Conservation (phyloP, 1,140 invertebrate species). For the Drosophila parabipectinata region DNA sequence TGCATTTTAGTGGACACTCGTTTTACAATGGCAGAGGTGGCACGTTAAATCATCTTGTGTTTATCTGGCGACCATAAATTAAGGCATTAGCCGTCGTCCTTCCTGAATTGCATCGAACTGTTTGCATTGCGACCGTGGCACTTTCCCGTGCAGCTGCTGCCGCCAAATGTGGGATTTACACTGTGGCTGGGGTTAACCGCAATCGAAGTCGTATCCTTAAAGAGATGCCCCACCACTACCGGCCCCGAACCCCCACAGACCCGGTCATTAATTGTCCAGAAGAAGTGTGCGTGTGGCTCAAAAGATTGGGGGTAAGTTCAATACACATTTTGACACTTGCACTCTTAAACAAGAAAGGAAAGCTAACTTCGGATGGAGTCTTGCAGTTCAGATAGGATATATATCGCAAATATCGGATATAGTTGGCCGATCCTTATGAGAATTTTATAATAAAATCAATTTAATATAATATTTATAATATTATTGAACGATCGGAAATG, state of each 20-base stretch:
- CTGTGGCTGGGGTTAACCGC: constrained; percentile 60
- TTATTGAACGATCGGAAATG: too few relatives aligned
- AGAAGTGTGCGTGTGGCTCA: constrained; percentile 23
- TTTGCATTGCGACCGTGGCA: constrained; percentile 76
- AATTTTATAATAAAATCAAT: too few relatives aligned
- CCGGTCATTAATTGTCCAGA: constrained; percentile 62
- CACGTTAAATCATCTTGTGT: constrained; percentile 73
- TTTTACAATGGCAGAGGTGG: constrained; percentile 52
- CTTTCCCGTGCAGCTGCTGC: constrained; percentile 75
- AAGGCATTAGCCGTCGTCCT: constrained; percentile 69
- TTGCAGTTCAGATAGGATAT: too few relatives aligned
- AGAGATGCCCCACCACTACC: constrained; percentile 16
- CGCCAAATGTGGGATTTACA: constrained; percentile 75
- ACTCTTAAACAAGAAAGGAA: neutral
- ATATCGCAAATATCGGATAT: too few relatives aligned
- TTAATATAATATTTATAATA: too few relatives aligned
- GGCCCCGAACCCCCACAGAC: neutral
- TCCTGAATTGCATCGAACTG: constrained; percentile 68
- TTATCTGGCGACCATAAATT: constrained; percentile 80
- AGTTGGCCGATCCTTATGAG: too few relatives aligned
- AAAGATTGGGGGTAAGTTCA: constrained; percentile 14
- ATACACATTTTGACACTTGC: neutral
- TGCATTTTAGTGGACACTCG: constrained; percentile 75
- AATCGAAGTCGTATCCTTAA: constrained; percentile 64
- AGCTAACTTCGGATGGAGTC: neutral